phyloP scores from a whole-genome alignment of 2,888 invertebrate species.

The Thymelicus sylvestris region DNA sequence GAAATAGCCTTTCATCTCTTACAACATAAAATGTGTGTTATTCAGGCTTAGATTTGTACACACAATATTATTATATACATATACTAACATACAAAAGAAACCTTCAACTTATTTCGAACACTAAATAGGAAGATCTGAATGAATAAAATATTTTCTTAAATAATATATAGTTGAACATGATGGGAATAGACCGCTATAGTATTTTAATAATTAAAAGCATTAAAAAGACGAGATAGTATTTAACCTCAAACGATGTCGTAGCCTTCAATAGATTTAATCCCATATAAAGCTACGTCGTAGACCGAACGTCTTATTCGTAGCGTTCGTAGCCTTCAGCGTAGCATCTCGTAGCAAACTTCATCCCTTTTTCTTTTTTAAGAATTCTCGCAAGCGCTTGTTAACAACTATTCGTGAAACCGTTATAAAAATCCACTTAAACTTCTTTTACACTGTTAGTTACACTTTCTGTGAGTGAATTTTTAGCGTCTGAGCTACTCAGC shows the following conservation, averaged over 20 bases:
- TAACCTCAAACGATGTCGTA: slow-evolving; percentile 15
- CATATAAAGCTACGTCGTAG: slow-evolving; percentile 33
- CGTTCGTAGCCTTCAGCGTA: slow-evolving; percentile 29
- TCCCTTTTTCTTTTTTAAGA: slow-evolving; percentile 24
- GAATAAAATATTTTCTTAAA: too few species aligned
- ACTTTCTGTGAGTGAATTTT: not conserved
- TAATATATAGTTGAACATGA: not conserved
- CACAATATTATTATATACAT: too few species aligned
- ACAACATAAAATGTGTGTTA: too few species aligned
- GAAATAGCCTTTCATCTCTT: too few species aligned
- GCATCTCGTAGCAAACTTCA: slow-evolving; percentile 31
- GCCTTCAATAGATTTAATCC: slow-evolving; percentile 33
- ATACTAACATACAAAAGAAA: too few species aligned
- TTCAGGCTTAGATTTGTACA: too few species aligned
- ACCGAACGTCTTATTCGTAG: slow-evolving; percentile 25
- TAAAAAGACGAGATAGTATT: slow-evolving; percentile 1
- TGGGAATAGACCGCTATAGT: not conserved
- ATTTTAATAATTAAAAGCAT: not conserved
- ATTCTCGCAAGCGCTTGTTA: slow-evolving; percentile 21
- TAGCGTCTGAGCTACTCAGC: not conserved
- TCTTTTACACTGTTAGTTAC: not conserved
- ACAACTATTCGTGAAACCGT: slow-evolving; percentile 6
- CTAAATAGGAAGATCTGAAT: too few species aligned
- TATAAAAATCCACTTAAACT: slow-evolving; percentile 11
- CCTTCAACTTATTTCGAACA: too few species aligned